Evolutionary conservation across 2,888 invertebrate species (phyloP), one percentile per base, ranked within the genome.

Genomic region (Anthophora plumipes): DNA sequence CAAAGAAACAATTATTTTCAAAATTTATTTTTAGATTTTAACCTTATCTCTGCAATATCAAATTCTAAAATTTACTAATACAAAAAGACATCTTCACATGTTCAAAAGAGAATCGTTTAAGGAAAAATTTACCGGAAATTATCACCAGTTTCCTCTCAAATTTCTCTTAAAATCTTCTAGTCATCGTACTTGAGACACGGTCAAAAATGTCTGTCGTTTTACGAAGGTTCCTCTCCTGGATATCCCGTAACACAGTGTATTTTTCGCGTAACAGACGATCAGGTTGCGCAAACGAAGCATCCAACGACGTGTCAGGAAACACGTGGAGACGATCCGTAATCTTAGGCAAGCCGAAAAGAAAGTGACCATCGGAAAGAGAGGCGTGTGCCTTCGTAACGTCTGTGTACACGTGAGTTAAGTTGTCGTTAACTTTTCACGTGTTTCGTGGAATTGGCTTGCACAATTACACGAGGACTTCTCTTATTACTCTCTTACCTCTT

Each of bases 341-440:
- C 88, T 90, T 90, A 90, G 88, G 89, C 86, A 90, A 90, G 89
- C 73, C 84, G 83, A 90, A 89, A 90, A 90, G 90, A 90, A 90
- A 90, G 90, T 88, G 90, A 72, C 83, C 84, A 87, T 90, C 87
- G 88, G 84, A 87, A 89, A 52, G 61, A 85, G 83, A 4, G 87
- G 89, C n/a, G 76, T 80, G 84, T 84, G 82, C 81, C 89, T 85
- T 85, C 85, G 85, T 84, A 88, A 88, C 83, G 72, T 17, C 48
- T 69, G 72, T 80, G 72, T 82, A 80, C 84, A 87, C 88, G 85
- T 81, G 87, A 87, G 80, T 85, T 76, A 82, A 82, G 71, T 69
- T 64, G 76, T 61, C 77, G 80, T 60, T 69, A 82, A 82, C 73
- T 85, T 85, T 87, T 85, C 84, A 84, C 85, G 88, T 84, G 84